Evolutionary conservation across 2,113 vertebrate species (phyloP).

Genomic region (Forbesichthys agassizii): DNA sequence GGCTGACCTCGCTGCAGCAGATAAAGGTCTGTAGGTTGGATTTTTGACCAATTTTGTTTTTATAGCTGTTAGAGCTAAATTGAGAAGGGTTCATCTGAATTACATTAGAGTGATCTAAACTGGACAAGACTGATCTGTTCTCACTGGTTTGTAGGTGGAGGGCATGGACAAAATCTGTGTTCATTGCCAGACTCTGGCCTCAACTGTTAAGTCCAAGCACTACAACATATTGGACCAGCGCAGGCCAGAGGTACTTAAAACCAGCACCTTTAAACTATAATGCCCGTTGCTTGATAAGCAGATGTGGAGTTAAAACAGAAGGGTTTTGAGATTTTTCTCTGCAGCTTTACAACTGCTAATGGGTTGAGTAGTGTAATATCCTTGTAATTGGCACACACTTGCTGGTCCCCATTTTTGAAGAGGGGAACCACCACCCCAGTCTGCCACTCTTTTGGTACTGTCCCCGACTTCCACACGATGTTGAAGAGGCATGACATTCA

Average conservation of each 20-base stretch:
- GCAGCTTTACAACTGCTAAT: no score
- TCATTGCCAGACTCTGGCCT: conserved; percentile 75
- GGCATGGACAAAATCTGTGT: conserved; percentile 78
- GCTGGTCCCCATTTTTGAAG: no score
- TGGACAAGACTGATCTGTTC: neutral
- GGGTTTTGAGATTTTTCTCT: no score
- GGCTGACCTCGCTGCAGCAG: conserved; percentile 68
- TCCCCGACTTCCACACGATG: no score
- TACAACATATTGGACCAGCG: conserved; percentile 83
- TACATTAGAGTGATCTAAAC: neutral
- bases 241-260: conserved; percentile 74
- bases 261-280: neutral
- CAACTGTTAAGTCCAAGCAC: conserved; percentile 73
- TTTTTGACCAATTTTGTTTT: neutral
- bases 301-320: no score
- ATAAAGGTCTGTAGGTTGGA: conserved; percentile 61
- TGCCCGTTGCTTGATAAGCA: no score
- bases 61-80: neutral
- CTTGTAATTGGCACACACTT: no score
- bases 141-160: conserved; percentile 67
- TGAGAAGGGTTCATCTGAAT: neutral
- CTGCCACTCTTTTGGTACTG: no score
- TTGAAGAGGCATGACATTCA: no score
- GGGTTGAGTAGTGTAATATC: no score
- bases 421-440: no score